Evolutionary conservation across 2,797 vertebrate genomes (phyloP), one percentile per base, ranked within the genome.

Genomic region (Rhabdomys pumilio): DNA sequence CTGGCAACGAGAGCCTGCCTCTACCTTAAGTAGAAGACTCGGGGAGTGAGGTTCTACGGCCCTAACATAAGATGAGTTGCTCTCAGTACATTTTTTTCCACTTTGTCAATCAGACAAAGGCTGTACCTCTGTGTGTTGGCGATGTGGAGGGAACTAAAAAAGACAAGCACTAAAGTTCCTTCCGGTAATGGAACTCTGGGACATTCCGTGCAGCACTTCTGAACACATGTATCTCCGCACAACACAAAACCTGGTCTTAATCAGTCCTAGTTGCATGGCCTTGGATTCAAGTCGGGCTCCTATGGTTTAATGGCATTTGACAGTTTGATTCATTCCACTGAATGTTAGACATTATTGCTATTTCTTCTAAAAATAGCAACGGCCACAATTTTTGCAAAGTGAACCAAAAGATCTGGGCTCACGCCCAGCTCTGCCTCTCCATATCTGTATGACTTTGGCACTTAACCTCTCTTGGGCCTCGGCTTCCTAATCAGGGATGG

Each of bases 301-400:
- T 96, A 73, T 86, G 59, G 31, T 94, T 81, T 4, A 95, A 91
- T 3, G 26, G 22, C 75, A 47, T 53, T 90, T 81, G 59, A 75
- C 20, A 79, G 17, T 69, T 95, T 77, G 50, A 67, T 65, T 24
- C 38, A 84, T 69, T 79, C 61, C 57, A 65, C 1, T 44, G 83
- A 93, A 69, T 57, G 14, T 91, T 94, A 89, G 59, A 12, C 15
- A 73, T 55, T 90, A 65, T 38, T 80, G 29, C 57, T 41, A 84
- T 75, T 89, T 94, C 96, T 90, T 69, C 59, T 80, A 84, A 90
- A 93, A 95, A 61, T 65, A 90, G 2, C 44, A 91, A 86, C 12
- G 79, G 26, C n/a, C 22, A 77, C 14, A 79, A 2, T 75, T 89
- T 79, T 77, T 83, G 22, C 29, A 92, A 95, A 95, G 69, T 83